Base-by-base conservation (phyloP, 2,888 invertebrate genomes). In the Drosophila infuscata region DNA sequence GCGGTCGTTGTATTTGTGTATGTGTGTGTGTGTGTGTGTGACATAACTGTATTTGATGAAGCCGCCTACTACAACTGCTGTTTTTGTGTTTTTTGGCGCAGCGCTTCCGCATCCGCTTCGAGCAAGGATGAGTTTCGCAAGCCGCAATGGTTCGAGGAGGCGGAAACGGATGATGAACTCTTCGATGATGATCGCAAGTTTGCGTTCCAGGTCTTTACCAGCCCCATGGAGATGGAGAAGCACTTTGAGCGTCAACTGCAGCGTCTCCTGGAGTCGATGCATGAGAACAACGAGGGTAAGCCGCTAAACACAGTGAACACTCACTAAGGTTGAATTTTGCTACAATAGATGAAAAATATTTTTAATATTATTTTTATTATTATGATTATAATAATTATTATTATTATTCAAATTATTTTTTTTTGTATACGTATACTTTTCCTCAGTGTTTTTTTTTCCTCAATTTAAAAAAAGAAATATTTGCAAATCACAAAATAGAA, bases 231-330 rank as follows among this genome's bases (percentile, higher is more conserved):
- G 91, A 94, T 95, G 91, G 95, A 95, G 71, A 93, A 94, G 71
- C 95, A 94, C 79, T 95, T 95, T 82, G 95, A 95, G 85, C 93
- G 94, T 11, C 95, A 95, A 91, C 94, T 95, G 93, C 94, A 94
- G 72, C 93, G 94, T 60, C 93, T 95, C 70, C 86, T 95, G 78
- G 94, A 94, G 72, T 92, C 91, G 54, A 94, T 95, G 77, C 94
- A 93, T 29, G 91, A 93, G 48, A 83, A 89, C 52, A 83, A 89
- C 52, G 92, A 93, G 43, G 92, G 93, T 90, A 70, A 71, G 36
- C 33, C 6, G 6, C 30, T 11, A 11, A 9, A 2, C 17, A 43
- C 57, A 57, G 57, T 57, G 30, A 8, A 41, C n/a, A 8, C n/a
- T 15, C 38, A 12, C 56, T 8, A 41, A 30, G 7, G 29, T 30